Conservation (phyloP, 2,113 vertebrate species). For the Piaya cayana region DNA sequence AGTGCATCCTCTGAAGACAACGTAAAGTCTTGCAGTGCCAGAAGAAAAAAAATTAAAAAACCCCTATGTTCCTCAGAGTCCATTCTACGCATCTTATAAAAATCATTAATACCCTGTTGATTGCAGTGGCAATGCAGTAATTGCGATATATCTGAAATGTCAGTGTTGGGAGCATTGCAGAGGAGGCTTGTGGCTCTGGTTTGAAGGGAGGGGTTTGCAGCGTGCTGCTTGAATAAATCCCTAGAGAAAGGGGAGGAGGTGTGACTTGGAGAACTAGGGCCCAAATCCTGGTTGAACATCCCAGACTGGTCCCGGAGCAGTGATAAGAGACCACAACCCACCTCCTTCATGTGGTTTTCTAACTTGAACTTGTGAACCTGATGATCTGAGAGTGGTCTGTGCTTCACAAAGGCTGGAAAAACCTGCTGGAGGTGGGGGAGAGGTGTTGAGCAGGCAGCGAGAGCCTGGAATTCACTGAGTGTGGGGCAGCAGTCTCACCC, state of each 20-base stretch:
- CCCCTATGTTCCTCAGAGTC: not conserved
- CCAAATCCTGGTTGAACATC: too few relatives aligned
- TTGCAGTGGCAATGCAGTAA: not conserved
- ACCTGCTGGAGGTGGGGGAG: too few relatives aligned
- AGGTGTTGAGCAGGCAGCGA: rapidly evolving
- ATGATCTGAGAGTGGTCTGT: not conserved
- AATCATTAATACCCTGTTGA: not conserved
- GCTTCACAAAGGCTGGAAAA: not conserved
- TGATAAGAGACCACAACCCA: not conserved
- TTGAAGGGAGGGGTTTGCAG: not conserved
- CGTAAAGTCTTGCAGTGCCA: not conserved
- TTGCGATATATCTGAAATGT: not conserved
- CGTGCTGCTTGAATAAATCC: not conserved
- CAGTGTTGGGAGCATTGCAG: not conserved
- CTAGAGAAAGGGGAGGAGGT: rapidly evolving
- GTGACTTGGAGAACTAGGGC: not conserved
- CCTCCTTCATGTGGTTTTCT: not conserved
- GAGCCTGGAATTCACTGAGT: not conserved
- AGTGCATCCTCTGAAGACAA: not conserved
- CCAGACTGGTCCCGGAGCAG: not conserved
- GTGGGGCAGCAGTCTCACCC: rapidly evolving
- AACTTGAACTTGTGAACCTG: not conserved
- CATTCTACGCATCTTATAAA: not conserved
- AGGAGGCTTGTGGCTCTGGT: not conserved
- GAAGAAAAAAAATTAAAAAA: not conserved